Base-by-base conservation (phyloP, 2,797 vertebrate genomes). In the Characodon lateralis region DNA sequence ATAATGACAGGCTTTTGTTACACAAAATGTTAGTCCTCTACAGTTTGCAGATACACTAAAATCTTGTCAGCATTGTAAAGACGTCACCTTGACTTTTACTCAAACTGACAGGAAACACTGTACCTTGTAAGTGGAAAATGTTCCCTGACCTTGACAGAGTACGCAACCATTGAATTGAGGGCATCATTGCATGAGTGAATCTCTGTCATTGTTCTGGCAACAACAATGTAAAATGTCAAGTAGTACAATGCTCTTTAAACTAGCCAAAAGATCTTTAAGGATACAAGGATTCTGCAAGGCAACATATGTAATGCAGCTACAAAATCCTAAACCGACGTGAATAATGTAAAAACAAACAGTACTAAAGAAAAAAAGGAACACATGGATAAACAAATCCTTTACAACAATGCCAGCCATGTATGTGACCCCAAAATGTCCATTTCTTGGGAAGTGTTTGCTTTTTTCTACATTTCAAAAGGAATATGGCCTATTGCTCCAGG, bases 401-500 rank as follows among this genome's bases (percentile, higher is more conserved):
- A 70, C 3, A 24, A 55, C 65, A 80, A 85, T 73, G 56, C 58
- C 0, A 8, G 53, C 73, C 55, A 22, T 74, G 74, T 24, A 31
- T 75, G 74, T 88, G 89, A 93, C 90, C 87, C 87, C 84, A 76
- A 91, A 88, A 89, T 63, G 86, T 89, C 90, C 83, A 76, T 76
- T 87, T 79, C 73, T 70, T 58, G 55, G 79, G 63, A 74, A 43
- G 48, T 22, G 73, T 77, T 72, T 80, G 78, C 58, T 77, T 81
- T 39, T 80, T 79, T 50, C 73, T 63, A 53, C 61, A 53, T 85
- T 83, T 80, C 77, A 71, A 86, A 61, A 82, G 78, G 79, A 73
- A 82, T 82, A 83, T 93, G 87, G 85, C 90, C 91, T 83, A 87
- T 63, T 87, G 93, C 93, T 89, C 55, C 51, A 71, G 92, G 92